A percentile compares a stretch with the other conserved stretches of the same genome.
Conservation (phyloP, 2,797 vertebrate species). For the Falco cherrug region DNA sequence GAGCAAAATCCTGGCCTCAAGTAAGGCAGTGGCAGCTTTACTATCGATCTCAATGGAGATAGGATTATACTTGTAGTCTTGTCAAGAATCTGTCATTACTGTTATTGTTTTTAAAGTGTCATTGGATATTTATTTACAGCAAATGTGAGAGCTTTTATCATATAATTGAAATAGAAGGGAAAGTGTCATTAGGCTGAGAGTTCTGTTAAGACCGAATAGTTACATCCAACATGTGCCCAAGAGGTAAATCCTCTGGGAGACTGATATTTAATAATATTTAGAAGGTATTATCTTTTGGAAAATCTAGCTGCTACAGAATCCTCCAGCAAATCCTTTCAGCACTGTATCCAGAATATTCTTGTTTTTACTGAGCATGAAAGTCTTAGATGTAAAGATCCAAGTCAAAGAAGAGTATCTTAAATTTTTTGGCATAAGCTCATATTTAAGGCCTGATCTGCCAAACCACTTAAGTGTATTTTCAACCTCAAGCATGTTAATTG, state of each 20-base stretch:
- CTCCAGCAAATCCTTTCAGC: neutral
- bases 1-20: neutral
- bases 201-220: neutral
- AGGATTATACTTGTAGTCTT: neutral
- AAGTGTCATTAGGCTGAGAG: neutral
- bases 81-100: neutral
- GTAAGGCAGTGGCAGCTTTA: neutral
- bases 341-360: neutral
- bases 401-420: neutral
- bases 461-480: slow-evolving; percentile 10
- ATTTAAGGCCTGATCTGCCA: slow-evolving; percentile 23
- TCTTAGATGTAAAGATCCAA: neutral
- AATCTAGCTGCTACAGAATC: neutral
- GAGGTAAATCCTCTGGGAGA: neutral
- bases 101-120: neutral
- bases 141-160: neutral
- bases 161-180: neutral
- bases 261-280: slow-evolving; percentile 16
- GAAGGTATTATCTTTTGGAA: slow-evolving; percentile 1
- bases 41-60: neutral
- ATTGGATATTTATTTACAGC: slow-evolving; percentile 5
- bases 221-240: neutral
- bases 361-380: neutral
- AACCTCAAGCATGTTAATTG: slow-evolving; percentile 15
- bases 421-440: neutral